These are phyloP conservation scores for Datnioides undecimradiatus DNA, from an alignment of 2,113 vertebrate genomes.

Conservation along the genomic window DNA sequence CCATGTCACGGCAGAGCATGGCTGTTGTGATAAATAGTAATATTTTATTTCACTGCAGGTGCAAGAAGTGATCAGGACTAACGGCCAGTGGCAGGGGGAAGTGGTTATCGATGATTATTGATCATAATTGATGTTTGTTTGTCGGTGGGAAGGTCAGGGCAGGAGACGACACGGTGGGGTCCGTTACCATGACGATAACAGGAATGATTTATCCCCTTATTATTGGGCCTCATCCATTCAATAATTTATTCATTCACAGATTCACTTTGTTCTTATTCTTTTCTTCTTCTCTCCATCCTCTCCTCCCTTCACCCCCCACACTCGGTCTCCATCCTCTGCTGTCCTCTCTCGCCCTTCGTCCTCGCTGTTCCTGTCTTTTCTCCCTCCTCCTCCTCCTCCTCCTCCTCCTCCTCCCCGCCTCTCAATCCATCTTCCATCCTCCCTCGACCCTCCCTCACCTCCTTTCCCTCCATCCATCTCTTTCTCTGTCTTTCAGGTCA, in stretches of 20 bases:
- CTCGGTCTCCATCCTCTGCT: background rate
- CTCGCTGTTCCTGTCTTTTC: background rate
- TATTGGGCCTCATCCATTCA: slow-evolving; percentile 59
- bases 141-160: slow-evolving; percentile 66
- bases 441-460: slow-evolving; percentile 10
- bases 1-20: background rate
- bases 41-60: background rate
- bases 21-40: background rate
- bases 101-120: slow-evolving; percentile 57
- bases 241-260: slow-evolving; percentile 70
- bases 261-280: slow-evolving; percentile 60
- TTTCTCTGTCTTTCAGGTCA: slow-evolving; percentile 71
- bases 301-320: background rate
- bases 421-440: slow-evolving; percentile 14
- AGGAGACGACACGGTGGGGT: slow-evolving; percentile 53
- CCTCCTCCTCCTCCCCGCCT: background rate
- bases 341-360: slow-evolving; percentile 2
- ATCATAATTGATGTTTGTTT: slow-evolving; percentile 53
- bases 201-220: slow-evolving; percentile 66
- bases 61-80: slow-evolving; percentile 5
- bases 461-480: slow-evolving; percentile 13
- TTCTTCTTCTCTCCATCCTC: background rate
- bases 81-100: slow-evolving; percentile 27
- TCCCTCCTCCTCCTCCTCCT: background rate
- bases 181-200: slow-evolving; percentile 65